phyloP scores from a whole-genome alignment of 2,888 invertebrate genomes.

The Drosophila cracens region DNA sequence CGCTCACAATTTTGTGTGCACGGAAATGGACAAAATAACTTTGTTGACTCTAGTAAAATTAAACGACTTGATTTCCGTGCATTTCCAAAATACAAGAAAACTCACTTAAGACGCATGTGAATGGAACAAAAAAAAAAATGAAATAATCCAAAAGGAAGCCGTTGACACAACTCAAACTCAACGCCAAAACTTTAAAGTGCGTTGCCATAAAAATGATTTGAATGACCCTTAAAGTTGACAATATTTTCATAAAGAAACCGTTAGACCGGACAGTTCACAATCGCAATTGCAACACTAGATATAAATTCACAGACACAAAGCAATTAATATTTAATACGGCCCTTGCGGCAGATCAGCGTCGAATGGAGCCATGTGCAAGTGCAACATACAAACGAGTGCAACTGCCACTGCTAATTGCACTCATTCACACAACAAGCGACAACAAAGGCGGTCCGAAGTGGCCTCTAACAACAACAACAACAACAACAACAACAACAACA shows the following conservation, averaged over 20 bases:
- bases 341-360: conserved; percentile 53
- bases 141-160: background rate
- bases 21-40: background rate
- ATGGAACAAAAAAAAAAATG: background rate
- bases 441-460: conserved; percentile 67
- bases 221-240: conserved; percentile 1
- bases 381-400: conserved; percentile 62
- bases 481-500: conserved; percentile 22
- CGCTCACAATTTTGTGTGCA: background rate
- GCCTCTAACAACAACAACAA: conserved; percentile 43
- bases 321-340: conserved; percentile 69
- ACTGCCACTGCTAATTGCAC: conserved; percentile 75
- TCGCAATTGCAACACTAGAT: background rate
- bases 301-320: conserved; percentile 47
- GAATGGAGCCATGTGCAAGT: conserved; percentile 14
- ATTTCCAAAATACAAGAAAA: conserved; percentile 28
- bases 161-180: background rate
- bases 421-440: conserved; percentile 70
- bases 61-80: background rate
- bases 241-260: conserved; percentile 3
- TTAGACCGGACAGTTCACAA: conserved; percentile 12
- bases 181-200: background rate
- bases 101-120: conserved; percentile 25
- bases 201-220: conserved; percentile 11
- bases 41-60: background rate